Percentiles rank a stretch among this genome's conserved stretches.
phyloP scores from a whole-genome alignment of 2,113 vertebrate genomes.

The Diphyllodes magnificus region DNA sequence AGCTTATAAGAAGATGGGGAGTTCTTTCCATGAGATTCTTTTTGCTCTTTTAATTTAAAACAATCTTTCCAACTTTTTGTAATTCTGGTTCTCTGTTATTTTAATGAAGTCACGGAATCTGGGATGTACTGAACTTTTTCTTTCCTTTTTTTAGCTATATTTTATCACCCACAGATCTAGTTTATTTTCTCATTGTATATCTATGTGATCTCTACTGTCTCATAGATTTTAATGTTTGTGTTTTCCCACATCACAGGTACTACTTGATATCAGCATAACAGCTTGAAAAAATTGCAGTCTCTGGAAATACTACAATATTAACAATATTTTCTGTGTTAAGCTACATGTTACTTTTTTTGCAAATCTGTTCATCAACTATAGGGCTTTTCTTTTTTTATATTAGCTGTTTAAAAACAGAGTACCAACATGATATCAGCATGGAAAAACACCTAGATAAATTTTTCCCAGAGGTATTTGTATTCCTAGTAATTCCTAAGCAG shows the following conservation, averaged over 20 bases:
- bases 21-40: background rate
- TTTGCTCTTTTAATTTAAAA: background rate
- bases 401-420: constrained; percentile 18
- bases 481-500: background rate
- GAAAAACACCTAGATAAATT: background rate
- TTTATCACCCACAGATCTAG: background rate
- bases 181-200: background rate
- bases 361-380: background rate
- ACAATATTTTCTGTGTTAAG: background rate
- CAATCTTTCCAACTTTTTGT: background rate
- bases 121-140: background rate
- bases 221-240: background rate
- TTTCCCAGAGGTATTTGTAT: constrained; percentile 17
- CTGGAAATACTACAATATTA: background rate
- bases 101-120: background rate
- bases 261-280: background rate
- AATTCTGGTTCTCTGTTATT: background rate
- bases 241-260: background rate
- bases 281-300: background rate
- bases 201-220: background rate
- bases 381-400: background rate
- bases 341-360: background rate
- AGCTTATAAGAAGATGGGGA: background rate
- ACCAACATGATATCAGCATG: background rate
- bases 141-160: background rate